phyloP scores from a whole-genome alignment of 2,888 invertebrate species.

The Nomada goodeniana region DNA sequence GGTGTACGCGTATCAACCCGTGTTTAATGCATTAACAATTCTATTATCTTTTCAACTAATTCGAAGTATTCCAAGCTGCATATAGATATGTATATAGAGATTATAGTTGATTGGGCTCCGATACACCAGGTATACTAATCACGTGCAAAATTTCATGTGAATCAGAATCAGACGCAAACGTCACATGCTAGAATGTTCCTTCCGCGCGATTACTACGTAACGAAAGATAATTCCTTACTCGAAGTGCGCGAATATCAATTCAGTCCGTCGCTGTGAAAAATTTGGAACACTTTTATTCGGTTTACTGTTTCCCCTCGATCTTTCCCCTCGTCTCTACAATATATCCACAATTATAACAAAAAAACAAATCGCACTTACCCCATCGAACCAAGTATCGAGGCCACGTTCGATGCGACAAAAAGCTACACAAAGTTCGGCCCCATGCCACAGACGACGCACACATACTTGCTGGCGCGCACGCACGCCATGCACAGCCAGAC shows the following conservation, averaged over 20 bases:
- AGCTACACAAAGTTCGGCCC: too few relatives aligned
- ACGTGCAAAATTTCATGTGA: neutral
- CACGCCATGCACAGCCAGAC: neutral
- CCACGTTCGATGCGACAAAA: too few relatives aligned
- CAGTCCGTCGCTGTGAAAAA: too few relatives aligned
- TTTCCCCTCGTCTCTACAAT: too few relatives aligned
- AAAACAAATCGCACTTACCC: neutral
- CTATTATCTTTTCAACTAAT: too few relatives aligned
- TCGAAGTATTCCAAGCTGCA: too few relatives aligned
- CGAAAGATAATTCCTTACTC: neutral
- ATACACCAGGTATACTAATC: neutral
- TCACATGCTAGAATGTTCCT: neutral
- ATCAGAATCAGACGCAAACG: neutral
- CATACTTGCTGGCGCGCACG: neutral
- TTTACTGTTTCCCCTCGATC: too few relatives aligned
- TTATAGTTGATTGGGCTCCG: too few relatives aligned
- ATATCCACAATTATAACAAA: neutral
- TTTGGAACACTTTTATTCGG: too few relatives aligned
- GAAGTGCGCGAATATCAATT: neutral
- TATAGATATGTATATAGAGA: too few relatives aligned
- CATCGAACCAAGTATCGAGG: neutral
- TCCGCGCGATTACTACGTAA: neutral
- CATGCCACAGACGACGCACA: too few relatives aligned
- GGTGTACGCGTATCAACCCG: too few relatives aligned
- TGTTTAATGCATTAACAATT: neutral